Percentiles rank a stretch among this genome's conserved stretches.
Evolutionary conservation across 1,140 invertebrate species (phyloP).

Genomic region (Maniola jurtina): DNA sequence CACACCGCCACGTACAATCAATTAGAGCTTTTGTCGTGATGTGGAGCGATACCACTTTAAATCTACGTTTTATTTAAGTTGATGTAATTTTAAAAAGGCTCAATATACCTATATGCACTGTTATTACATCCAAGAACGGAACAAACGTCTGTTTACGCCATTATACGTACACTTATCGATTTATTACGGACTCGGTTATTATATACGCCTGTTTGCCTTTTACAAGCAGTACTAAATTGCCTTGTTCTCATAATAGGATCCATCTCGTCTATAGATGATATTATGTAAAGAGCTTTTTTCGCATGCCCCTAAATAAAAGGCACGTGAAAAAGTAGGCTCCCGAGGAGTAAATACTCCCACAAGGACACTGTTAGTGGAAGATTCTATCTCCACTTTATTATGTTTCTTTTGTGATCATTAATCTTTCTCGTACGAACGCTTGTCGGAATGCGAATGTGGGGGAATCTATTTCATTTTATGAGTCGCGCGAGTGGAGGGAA

Average conservation of each 20-base stretch:
- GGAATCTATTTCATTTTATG: constrained; percentile 79
- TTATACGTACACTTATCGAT: constrained; percentile 54
- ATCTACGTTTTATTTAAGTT: constrained; percentile 39
- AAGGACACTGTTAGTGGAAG: constrained; percentile 77
- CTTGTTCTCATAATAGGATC: constrained; percentile 24
- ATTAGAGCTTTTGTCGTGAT: constrained; percentile 43
- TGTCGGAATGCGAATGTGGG: constrained; percentile 78
- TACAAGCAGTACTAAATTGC: constrained; percentile 32
- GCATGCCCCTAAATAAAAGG: constrained; percentile 56
- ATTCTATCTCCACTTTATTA: constrained; percentile 78
- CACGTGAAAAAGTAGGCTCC: constrained; percentile 68
- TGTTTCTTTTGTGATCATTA: constrained; percentile 79
- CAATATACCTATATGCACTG: constrained; percentile 9
- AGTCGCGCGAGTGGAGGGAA: constrained; percentile 70
- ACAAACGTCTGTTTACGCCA: constrained; percentile 36
- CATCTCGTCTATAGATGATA: constrained; percentile 5
- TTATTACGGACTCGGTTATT: constrained; percentile 50
- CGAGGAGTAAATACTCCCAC: constrained; percentile 73
- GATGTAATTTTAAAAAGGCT: constrained; percentile 12
- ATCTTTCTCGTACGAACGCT: constrained; percentile 78
- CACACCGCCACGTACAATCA: constrained; percentile 37
- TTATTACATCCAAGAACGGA: constrained; percentile 25
- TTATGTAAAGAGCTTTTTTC: constrained; percentile 23
- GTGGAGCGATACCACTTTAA: constrained; percentile 43
- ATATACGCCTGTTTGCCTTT: constrained; percentile 38